Conservation (phyloP, 2,888 invertebrate genomes). For the Myopa tessellatipennis region DNA sequence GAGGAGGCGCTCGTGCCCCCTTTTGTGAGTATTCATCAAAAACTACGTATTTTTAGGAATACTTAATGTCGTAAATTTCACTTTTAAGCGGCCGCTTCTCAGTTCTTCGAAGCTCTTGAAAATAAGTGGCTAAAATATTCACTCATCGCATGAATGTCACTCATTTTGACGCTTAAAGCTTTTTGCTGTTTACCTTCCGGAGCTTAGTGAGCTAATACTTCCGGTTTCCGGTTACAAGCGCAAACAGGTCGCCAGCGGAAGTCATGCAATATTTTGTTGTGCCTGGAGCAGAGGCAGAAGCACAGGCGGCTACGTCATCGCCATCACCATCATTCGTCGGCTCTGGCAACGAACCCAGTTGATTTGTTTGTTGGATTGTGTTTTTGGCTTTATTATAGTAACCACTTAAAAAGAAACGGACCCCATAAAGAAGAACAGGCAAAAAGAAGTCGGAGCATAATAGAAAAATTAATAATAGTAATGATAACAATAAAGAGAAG, state of each 20-base stretch:
- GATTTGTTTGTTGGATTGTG: too few species aligned
- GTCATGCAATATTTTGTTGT: constrained; percentile 50
- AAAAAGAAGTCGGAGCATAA: constrained; percentile 12
- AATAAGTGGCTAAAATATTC: constrained; percentile 28
- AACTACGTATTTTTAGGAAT: background rate
- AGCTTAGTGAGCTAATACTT: constrained; percentile 61
- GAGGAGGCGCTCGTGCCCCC: background rate
- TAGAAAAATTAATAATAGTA: constrained; percentile 6
- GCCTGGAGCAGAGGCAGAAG: background rate
- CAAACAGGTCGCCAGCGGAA: constrained; percentile 63
- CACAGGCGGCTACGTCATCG: background rate
- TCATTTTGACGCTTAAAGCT: constrained; percentile 26
- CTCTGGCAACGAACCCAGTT: too few species aligned
- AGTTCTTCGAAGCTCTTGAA: background rate
- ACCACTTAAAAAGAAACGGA: background rate
- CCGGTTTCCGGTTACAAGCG: constrained; percentile 60
- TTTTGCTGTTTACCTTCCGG: constrained; percentile 49
- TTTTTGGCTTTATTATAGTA: too few species aligned
- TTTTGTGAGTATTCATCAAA: background rate
- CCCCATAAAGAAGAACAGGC: background rate
- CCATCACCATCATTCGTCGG: too few species aligned
- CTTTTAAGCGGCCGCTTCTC: background rate
- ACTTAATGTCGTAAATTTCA: background rate
- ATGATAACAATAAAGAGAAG: background rate
- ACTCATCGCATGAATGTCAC: constrained; percentile 33